Percentiles rank a stretch among this genome's conserved stretches.
Evolutionary conservation across 2,113 vertebrate genomes (phyloP).

Genomic region (Prolemur simus): DNA sequence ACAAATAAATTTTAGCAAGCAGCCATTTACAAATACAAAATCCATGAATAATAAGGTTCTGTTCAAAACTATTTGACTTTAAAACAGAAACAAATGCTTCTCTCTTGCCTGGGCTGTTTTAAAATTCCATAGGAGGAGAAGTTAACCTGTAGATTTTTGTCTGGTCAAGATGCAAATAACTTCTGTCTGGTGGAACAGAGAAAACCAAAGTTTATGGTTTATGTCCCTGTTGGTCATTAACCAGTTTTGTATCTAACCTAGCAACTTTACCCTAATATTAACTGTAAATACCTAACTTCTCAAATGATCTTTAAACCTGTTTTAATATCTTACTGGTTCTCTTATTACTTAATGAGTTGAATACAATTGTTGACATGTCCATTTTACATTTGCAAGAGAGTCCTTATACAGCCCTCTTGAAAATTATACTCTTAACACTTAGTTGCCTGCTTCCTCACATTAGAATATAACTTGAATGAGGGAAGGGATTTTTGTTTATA

Average conservation of each 20-base stretch:
- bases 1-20: neutral
- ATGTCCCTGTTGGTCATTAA: neutral
- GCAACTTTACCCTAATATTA: neutral
- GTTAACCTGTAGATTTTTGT: neutral
- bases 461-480: neutral
- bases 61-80: neutral
- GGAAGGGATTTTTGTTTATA: neutral
- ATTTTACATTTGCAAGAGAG: neutral
- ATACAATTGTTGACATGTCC: neutral
- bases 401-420: neutral
- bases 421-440: neutral
- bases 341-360: neutral
- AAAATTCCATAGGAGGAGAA: neutral
- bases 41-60: neutral
- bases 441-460: neutral
- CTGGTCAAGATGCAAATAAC: neutral
- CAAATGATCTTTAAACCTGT: neutral
- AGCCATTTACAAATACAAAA: neutral
- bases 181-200: neutral
- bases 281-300: neutral
- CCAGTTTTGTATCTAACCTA: neutral
- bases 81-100: neutral
- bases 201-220: neutral
- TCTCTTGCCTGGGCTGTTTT: neutral
- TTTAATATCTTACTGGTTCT: neutral